phyloP scores from a whole-genome alignment of 2,113 vertebrate genomes.

The Macquaria australasica region DNA sequence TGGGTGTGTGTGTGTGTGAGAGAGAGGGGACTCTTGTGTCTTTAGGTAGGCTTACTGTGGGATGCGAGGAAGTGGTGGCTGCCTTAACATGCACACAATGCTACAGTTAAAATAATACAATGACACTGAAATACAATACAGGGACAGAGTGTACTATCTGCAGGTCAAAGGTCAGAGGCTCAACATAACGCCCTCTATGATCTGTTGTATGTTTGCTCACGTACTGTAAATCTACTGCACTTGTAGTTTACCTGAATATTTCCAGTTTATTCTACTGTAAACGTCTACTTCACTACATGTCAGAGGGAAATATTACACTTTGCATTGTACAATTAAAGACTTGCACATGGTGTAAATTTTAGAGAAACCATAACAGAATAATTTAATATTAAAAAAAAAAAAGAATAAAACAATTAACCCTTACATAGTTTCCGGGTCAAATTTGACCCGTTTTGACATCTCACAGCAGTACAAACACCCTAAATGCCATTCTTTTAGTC shows the following conservation, averaged over 20 bases:
- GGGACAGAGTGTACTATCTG: not conserved
- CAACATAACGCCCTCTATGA: not conserved
- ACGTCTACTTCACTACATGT: not conserved
- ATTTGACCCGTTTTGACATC: no score
- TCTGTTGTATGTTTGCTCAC: not conserved
- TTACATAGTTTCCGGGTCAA: no score
- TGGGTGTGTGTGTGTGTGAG: conserved; percentile 55
- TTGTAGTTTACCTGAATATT: not conserved
- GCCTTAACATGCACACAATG: conserved; percentile 5
- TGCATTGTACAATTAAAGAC: not conserved
- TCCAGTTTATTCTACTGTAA: not conserved
- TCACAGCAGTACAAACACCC: no score
- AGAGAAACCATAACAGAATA: no score
- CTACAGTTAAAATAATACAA: conserved; percentile 15
- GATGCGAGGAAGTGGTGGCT: conserved; percentile 30
- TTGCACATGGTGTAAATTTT: not conserved
- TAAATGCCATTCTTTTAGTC: no score
- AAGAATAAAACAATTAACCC: no score
- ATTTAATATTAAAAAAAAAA: not conserved
- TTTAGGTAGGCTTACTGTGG: not conserved
- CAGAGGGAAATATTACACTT: not conserved
- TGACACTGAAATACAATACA: conserved; percentile 50
- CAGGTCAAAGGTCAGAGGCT: conserved; percentile 3
- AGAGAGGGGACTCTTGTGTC: not conserved
- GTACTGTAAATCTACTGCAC: not conserved